Base-by-base conservation (phyloP, 2,113 vertebrate species). In the Zapornia atra region DNA sequence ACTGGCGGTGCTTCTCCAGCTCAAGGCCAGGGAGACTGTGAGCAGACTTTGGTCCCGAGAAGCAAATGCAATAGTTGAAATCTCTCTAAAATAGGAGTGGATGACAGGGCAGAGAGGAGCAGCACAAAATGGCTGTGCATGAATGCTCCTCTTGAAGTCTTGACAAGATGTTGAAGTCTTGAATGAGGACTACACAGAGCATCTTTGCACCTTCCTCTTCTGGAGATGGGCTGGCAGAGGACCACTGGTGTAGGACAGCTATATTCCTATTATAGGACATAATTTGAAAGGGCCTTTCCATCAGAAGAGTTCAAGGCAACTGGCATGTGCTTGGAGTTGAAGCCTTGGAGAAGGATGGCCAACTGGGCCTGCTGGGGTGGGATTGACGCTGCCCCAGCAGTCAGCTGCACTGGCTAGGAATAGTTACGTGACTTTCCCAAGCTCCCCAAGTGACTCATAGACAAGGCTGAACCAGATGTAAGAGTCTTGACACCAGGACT, bases 401-500 rank as follows among this genome's bases (percentile, higher is more conserved):
- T 75, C 59, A 87, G 5, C 76, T 92, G 94, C 76, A 34, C 50
- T 79, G 36, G 90, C 90, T 76, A 20, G 75, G 82, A 96, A 64
- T 24, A 76, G 65, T 56, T 82, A 87, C 7, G 24, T 95, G 96
- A 91, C 94, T 94, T 94, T 93, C 92, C 90, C 65, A 81, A 94
- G 85, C 78, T 96, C 87, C 87, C 87, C 90, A 87, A 34, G 95
- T 24, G 87, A 94, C 70, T 82, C 95, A 71, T 0, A 82, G 83
- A 36, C 56, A 34, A 85, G 96, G 78, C 88, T 88, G 90, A 76
- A 70, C 34, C 82, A 95, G 92, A 93, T 90, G 94, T 94, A 84
- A 51, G 90, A 87, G 61, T 33, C 57, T 48, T 81, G 75, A 91
- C 84, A 81, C 69, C 3, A 5, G 72, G 77, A 61, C 36, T 71